Evolutionary conservation across 2,797 vertebrate species (phyloP), one percentile per base, ranked within the genome.

Genomic region (Poeciliopsis paucimaculata): DNA sequence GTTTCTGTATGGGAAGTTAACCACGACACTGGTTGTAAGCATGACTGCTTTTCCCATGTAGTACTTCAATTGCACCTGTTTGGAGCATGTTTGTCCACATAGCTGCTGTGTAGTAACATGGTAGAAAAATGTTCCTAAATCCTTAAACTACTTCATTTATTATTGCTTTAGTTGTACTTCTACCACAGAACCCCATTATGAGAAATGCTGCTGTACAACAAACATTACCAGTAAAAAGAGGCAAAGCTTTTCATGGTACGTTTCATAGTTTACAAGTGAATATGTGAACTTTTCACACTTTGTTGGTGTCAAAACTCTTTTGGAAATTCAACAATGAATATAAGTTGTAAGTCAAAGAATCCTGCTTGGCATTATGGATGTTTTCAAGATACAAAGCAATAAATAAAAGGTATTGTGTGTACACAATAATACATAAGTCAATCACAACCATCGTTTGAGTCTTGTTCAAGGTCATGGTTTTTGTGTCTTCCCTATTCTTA

Each of bases 1-100:
- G 31, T 39, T 79, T 79, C 31, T 75, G 60, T 20, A 36, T 46
- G 16, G 9, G 20, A 41, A 43, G 34, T 79, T 84, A 62, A 49
- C 18, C 20, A 34, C 12, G 5, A n/a, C 73, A 57, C 31, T 26
- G 12, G 80, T 36, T 75, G 3, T 34, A 34, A 73, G 34, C 23
- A 46, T 45, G 53, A 60, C 47, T 46, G 72, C 36, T 31, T 60
- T 73, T 46, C 62, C 26, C 16, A 55, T 57, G 66, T 45, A 77
- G 20, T 46, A 51, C 31, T 45, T 66, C 13, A 70, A 20, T 5
- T 57, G 4, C 31, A 53, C 53, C 7, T 75, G 49, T 16, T 39
- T 66, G 28, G 18, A 53, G 41, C 57, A 62, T 47, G n/a, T 34
- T 16, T 26, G 28, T 49, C 1, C n/a, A 34, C 16, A 15, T 71